Conservation (phyloP, 1,140 invertebrate species). For the Drosophila aff. region DNA sequence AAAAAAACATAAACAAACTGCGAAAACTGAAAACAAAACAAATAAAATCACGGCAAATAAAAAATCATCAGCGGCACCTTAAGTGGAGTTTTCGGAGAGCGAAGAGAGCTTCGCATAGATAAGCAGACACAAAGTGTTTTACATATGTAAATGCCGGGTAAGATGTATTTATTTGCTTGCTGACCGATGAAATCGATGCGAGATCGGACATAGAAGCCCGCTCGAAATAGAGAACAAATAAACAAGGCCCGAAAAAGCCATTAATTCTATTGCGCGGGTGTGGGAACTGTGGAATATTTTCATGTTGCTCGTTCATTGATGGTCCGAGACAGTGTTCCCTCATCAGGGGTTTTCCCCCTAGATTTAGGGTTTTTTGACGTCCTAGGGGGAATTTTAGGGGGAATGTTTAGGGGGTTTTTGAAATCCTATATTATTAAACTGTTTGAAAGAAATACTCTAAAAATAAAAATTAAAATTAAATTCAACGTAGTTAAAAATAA, state of each 20-base stretch:
- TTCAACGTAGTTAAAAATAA: too few relatives aligned
- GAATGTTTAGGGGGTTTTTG: too few relatives aligned
- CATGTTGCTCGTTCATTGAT: conserved; percentile 6
- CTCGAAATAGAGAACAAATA: conserved; percentile 30
- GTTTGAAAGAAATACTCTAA: too few relatives aligned
- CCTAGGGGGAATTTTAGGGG: too few relatives aligned
- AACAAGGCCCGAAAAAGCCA: conserved; percentile 10
- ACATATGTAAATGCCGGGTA: conserved; percentile 66
- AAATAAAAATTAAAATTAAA: too few relatives aligned
- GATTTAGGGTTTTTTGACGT: too few relatives aligned
- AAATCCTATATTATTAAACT: too few relatives aligned
- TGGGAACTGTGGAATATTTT: conserved; percentile 32
- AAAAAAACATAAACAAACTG: conserved; percentile 8
- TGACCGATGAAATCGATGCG: conserved; percentile 2
- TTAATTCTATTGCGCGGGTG: conserved; percentile 35
- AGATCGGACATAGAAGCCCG: background rate
- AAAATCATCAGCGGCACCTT: conserved; percentile 26
- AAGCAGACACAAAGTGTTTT: conserved; percentile 53
- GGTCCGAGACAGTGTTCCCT: background rate
- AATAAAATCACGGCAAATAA: conserved; percentile 37
- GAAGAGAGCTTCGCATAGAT: conserved; percentile 19
- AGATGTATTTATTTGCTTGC: conserved; percentile 36
- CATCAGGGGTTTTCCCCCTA: too few relatives aligned
- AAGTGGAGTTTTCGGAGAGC: conserved; percentile 43
- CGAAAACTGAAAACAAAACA: conserved; percentile 47